phyloP scores from a whole-genome alignment of 2,888 invertebrate genomes.

The Perizoma flavofasciatum region DNA sequence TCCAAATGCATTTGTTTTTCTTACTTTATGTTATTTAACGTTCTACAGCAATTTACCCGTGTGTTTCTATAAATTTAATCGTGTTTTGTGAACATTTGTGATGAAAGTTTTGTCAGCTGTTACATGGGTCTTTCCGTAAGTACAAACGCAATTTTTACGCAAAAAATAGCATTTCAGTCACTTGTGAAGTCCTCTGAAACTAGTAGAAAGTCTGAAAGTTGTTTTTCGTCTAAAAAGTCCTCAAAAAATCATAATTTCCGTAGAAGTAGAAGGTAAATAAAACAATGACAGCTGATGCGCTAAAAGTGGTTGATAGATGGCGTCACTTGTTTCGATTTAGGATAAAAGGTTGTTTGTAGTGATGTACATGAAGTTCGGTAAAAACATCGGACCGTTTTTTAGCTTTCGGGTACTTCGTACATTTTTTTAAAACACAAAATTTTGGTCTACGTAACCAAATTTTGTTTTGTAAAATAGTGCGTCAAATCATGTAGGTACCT shows the following conservation, averaged over 20 bases:
- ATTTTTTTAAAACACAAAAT: not conserved
- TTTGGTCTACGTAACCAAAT: no score
- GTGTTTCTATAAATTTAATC: conserved; percentile 51
- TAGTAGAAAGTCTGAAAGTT: not conserved
- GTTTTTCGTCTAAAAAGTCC: not conserved
- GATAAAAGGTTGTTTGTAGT: conserved; percentile 10
- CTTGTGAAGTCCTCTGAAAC: not conserved
- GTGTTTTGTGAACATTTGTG: conserved; percentile 79
- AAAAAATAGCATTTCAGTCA: not conserved
- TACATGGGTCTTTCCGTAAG: conserved; percentile 54
- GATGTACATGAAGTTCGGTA: conserved; percentile 9
- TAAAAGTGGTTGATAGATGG: conserved; percentile 55
- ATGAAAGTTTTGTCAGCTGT: conserved; percentile 76
- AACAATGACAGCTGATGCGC: conserved; percentile 44
- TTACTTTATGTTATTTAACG: conserved; percentile 43
- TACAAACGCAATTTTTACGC: conserved; percentile 41
- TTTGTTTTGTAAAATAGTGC: no score
- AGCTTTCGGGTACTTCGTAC: no score
- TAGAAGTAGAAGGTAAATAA: conserved; percentile 19
- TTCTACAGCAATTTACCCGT: conserved; percentile 39
- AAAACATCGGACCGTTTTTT: conserved; percentile 2
- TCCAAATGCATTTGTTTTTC: conserved; percentile 52
- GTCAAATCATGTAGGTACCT: no score
- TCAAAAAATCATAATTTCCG: not conserved
- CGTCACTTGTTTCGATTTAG: conserved; percentile 42